phyloP scores from a whole-genome alignment of 2,113 vertebrate genomes.

The Apodemus speciosus region DNA sequence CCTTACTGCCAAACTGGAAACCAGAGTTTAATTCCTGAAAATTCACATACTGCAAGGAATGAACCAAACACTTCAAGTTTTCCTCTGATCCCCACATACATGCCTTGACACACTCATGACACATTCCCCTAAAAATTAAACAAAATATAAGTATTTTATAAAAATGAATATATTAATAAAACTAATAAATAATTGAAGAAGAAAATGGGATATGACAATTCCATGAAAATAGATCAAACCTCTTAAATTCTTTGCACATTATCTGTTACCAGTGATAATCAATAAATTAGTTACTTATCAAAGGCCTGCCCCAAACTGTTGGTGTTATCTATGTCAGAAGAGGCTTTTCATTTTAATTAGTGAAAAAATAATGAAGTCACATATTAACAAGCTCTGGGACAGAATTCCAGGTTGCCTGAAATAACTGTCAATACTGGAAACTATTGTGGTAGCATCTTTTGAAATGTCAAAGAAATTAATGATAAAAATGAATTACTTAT shows the following conservation, averaged over 20 bases:
- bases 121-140: neutral
- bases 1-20: neutral
- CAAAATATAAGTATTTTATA: neutral
- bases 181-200: neutral
- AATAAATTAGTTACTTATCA: neutral
- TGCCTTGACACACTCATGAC: too few species aligned
- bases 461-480: neutral
- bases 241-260: neutral
- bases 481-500: neutral
- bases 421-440: neutral
- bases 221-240: neutral
- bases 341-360: neutral
- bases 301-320: neutral
- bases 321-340: neutral
- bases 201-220: neutral
- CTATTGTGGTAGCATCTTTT: neutral
- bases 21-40: neutral
- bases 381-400: neutral
- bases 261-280: neutral
- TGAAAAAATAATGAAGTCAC: neutral
- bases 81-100: neutral
- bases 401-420: neutral
- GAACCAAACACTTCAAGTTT: neutral
- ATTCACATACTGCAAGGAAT: neutral
- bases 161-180: neutral